Evolutionary conservation across 1,140 invertebrate genomes (phyloP).

Genomic region (Chelonus insularis): DNA sequence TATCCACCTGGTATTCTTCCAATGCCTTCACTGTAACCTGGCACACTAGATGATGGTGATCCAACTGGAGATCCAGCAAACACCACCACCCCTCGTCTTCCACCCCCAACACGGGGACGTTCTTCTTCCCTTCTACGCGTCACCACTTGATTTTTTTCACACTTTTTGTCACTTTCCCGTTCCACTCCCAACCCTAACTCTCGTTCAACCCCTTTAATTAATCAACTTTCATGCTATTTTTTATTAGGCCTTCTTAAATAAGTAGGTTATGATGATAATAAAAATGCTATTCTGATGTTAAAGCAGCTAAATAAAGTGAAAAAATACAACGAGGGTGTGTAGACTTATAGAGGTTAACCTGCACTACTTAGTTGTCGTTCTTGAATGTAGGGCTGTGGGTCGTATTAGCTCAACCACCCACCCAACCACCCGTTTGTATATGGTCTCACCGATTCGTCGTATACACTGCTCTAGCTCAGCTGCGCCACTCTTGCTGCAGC

Average conservation of each 20-base stretch:
- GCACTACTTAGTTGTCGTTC: constrained; percentile 45
- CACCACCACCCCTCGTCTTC: constrained; percentile 34
- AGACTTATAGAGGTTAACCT: constrained; percentile 55
- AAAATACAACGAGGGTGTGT: background rate
- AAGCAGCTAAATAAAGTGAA: too few species aligned
- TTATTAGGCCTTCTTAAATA: too few species aligned
- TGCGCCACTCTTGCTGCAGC: constrained; percentile 44
- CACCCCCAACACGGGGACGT: constrained; percentile 32
- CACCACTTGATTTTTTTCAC: constrained; percentile 24
- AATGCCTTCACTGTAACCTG: constrained; percentile 10
- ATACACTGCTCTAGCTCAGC: constrained; percentile 48
- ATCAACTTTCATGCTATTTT: too few species aligned
- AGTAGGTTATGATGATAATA: too few species aligned
- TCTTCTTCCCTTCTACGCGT: constrained; percentile 31
- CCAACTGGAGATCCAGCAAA: constrained; percentile 15
- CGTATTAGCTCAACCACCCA: constrained; percentile 38
- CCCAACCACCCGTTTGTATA: background rate
- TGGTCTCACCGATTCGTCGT: background rate
- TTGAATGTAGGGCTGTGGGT: constrained; percentile 60
- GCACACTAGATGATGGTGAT: constrained; percentile 14
- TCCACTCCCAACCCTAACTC: too few species aligned
- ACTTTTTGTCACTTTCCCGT: background rate
- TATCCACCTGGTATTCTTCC: constrained; percentile 40
- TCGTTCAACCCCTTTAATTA: too few species aligned
- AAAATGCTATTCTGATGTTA: too few species aligned